Evolutionary conservation across 1,140 invertebrate genomes (phyloP), one percentile per base, ranked within the genome.

Genomic region (Belonocnema kinseyi): DNA sequence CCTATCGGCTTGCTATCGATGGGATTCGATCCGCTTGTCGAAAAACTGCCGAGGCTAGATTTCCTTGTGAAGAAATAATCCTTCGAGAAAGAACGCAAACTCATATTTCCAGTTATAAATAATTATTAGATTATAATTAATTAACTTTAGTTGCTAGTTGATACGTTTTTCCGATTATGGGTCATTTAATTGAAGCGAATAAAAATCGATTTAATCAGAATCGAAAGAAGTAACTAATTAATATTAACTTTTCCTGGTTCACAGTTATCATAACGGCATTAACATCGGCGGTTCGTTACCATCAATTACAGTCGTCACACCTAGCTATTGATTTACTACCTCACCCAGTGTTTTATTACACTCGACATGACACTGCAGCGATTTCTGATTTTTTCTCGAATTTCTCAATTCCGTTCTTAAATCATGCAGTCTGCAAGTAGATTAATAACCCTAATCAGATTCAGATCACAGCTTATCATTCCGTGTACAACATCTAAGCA

Each of bases 231-330:
- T 66, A 26, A 16, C 7, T 66, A 66, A 66, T 66, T 40, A 66
- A 66, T 40, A 33, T 66, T 46, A 66, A 66, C 21, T 66, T 66
- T 66, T 66, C 26, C 61, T 33, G 61, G 5, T 21, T 66, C 61
- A 66, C 61, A 40, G 61, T 66, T 66, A 66, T 66, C 61, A 66
- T 66, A 66, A 66, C 61, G 61, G 61, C 61, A 66, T 66, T 66
- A 66, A 66, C 61, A 66, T 16, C 21, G 61, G 40, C 61, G 40
- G 61, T 40, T 66, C 26, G 61, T 66, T 66, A 66, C 61, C 61
- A 66, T 66, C 61, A 66, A 66, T 66, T 66, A 40, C 61, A 66
- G 26, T 66, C 61, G 61, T 66, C 61, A 66, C 61, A 66, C 61
- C 33, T 33, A 66, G 61, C 5, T 66, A 66, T 66, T 66, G 61